Evolutionary conservation across 2,113 vertebrate genomes (phyloP).

Genomic region (Diphyllodes magnificus): DNA sequence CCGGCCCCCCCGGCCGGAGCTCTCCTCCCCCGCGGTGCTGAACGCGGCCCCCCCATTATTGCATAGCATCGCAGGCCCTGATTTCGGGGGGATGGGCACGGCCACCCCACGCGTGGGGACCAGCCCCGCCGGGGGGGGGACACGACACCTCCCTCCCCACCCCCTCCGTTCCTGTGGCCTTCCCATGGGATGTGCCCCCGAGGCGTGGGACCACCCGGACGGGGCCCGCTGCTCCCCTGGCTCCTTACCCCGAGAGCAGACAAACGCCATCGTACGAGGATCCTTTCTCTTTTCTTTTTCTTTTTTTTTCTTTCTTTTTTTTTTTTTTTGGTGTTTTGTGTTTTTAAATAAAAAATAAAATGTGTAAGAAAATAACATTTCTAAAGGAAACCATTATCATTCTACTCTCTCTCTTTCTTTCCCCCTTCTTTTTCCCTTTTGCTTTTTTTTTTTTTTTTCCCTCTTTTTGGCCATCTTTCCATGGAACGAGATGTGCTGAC

Average conservation of each 20-base stretch:
- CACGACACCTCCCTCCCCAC: accelerated
- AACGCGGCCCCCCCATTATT: not conserved
- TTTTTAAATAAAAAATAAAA: slow-evolving; percentile 56
- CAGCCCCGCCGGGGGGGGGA: not conserved
- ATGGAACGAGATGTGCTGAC: slow-evolving; percentile 25
- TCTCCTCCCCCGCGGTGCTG: not conserved
- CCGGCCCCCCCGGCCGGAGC: not conserved
- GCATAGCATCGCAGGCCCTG: slow-evolving; percentile 46
- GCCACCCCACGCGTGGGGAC: not conserved
- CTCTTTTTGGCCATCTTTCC: not conserved
- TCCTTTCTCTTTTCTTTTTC: not conserved
- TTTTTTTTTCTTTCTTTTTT: not conserved
- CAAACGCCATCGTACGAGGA: not conserved
- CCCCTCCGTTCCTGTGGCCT: not conserved
- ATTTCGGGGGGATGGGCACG: not conserved
- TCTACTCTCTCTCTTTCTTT: not conserved
- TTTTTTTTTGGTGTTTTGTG: slow-evolving; percentile 9
- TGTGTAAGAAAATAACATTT: slow-evolving; percentile 51
- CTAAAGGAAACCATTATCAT: slow-evolving; percentile 13
- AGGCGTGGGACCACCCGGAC: not conserved
- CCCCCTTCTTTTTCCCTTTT: not conserved
- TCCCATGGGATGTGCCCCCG: not conserved
- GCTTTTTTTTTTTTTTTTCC: not conserved
- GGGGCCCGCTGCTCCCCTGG: not conserved
- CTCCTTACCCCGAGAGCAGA: not conserved